A percentile compares a stretch with the other conserved stretches of the same genome.
These are phyloP conservation scores for Rhagoletis zephyria DNA, from an alignment of 1,140 invertebrate genomes.

Conservation along the genomic window DNA sequence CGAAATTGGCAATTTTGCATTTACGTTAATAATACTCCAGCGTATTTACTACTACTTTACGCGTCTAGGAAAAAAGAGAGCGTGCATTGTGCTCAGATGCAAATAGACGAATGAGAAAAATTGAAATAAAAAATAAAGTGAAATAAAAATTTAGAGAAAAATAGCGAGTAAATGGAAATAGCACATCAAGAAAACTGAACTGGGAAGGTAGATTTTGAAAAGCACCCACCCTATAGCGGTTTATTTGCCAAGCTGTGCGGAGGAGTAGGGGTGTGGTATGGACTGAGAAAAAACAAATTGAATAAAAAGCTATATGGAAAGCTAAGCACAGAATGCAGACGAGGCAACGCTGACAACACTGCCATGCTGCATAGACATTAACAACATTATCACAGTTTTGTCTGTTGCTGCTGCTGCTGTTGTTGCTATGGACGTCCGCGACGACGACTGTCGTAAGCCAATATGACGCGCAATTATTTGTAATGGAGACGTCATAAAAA, in stretches of 20 bases:
- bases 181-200: background rate
- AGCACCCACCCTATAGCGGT: background rate
- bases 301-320: background rate
- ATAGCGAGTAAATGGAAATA: background rate
- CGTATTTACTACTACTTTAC: conserved; percentile 63
- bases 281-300: background rate
- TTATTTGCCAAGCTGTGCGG: background rate
- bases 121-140: background rate
- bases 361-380: background rate
- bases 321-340: background rate
- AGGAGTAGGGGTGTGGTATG: background rate
- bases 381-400: background rate
- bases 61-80: conserved; percentile 42
- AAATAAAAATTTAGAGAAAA: background rate
- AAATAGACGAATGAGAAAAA: background rate
- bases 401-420: background rate
- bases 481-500: conserved; percentile 68
- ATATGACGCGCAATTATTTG: conserved; percentile 73
- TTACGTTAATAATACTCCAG: conserved; percentile 73
- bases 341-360: conserved; percentile 5
- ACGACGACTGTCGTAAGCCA: conserved; percentile 61
- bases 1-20: conserved; percentile 74
- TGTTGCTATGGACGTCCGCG: conserved; percentile 5
- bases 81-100: background rate
- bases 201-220: background rate